Evolutionary conservation across 2,797 vertebrate genomes (phyloP).

Genomic region (Meriones psammophilus): DNA sequence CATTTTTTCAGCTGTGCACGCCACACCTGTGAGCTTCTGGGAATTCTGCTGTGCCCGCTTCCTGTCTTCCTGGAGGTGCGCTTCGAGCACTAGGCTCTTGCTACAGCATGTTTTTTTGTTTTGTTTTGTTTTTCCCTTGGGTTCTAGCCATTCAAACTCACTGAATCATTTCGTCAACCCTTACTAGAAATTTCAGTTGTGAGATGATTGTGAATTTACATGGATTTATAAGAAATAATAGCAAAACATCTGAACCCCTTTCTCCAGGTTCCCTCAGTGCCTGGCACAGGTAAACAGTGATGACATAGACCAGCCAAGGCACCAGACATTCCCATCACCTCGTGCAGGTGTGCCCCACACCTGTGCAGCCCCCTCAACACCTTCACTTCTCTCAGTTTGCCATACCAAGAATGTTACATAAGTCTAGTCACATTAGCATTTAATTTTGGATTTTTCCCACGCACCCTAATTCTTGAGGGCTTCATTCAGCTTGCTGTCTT

Average conservation of each 20-base stretch:
- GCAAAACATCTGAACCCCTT: not conserved
- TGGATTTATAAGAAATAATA: not conserved
- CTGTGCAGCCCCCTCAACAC: not conserved
- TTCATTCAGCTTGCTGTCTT: constrained; percentile 28
- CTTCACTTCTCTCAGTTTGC: not conserved
- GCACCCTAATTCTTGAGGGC: not conserved
- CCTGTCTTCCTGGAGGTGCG: not conserved
- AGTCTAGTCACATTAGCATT: not conserved
- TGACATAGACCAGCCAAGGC: not conserved
- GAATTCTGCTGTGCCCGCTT: not conserved
- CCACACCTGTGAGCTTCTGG: not conserved
- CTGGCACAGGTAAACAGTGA: not conserved
- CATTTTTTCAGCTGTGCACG: not conserved
- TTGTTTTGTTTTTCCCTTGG: not conserved
- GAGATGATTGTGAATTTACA: constrained; percentile 10
- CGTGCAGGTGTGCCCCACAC: not conserved
- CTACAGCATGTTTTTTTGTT: not conserved
- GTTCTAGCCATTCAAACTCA: not conserved
- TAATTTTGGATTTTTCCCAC: not conserved
- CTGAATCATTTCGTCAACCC: not conserved
- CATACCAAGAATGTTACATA: constrained; percentile 33
- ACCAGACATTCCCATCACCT: not conserved
- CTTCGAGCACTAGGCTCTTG: not conserved
- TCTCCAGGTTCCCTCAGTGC: not conserved
- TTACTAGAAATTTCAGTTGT: constrained; percentile 10